A percentile compares a stretch with the other conserved stretches of the same genome.
phyloP scores from a whole-genome alignment of 2,888 invertebrate genomes.

The Parnassius apollo region DNA sequence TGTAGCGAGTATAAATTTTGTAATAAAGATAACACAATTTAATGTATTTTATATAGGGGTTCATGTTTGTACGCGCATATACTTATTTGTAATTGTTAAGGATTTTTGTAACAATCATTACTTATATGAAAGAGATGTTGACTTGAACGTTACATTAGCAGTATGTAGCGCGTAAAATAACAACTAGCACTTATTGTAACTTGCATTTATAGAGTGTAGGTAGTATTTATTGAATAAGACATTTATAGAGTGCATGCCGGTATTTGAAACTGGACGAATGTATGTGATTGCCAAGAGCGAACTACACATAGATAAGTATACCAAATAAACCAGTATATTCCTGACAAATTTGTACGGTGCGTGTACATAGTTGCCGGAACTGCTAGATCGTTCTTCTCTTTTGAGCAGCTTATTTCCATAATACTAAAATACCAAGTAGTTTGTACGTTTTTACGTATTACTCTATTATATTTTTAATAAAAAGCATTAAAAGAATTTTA shows the following conservation, averaged over 20 bases:
- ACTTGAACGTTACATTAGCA: background rate
- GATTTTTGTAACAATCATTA: background rate
- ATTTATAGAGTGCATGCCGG: background rate
- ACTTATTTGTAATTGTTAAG: background rate
- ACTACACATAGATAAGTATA: too few relatives aligned
- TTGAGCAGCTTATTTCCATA: too few relatives aligned
- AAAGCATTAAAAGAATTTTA: too few relatives aligned
- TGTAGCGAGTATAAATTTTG: too few relatives aligned
- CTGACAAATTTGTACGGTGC: too few relatives aligned
- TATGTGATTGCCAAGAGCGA: background rate
- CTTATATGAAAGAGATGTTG: background rate
- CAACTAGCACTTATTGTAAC: constrained; percentile 3
- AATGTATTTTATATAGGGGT: background rate
- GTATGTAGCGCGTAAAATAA: background rate
- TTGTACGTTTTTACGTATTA: too few relatives aligned
- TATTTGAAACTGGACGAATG: background rate
- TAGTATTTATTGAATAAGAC: background rate
- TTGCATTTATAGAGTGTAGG: constrained; percentile 17
- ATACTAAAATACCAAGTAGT: too few relatives aligned
- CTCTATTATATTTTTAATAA: too few relatives aligned
- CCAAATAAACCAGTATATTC: too few relatives aligned
- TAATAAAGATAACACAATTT: background rate
- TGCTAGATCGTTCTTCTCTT: too few relatives aligned
- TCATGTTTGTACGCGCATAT: background rate
- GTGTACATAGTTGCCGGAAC: too few relatives aligned